Base-by-base conservation (phyloP, 2,797 vertebrate genomes). In the Lepus oiostolus region DNA sequence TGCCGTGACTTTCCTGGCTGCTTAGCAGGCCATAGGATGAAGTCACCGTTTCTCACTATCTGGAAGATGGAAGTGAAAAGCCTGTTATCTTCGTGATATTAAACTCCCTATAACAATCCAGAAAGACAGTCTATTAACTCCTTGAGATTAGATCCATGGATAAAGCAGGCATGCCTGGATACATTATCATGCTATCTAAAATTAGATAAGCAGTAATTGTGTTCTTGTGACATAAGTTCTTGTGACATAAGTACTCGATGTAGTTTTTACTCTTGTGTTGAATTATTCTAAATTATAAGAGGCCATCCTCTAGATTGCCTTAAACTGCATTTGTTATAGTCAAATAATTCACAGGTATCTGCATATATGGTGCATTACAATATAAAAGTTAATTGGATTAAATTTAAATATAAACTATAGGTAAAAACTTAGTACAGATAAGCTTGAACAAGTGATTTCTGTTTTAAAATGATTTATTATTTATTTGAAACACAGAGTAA, bases 21-120 rank as follows among this genome's bases (percentile, higher is more conserved):
- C 13, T 97, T 74, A 79, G 72, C 67, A 71, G 80, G 84, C 58
- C 24, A 93, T 47, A 71, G 77, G 95, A 95, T 91, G 70, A 96
- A 94, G 96, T 71, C 93, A 91, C 77, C 91, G 62, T 95, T 97
- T 95, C 79, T 88, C 82, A 74, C 97, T 95, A 95, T 11, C 85
- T 95, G 93, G 71, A 88, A 91, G 83, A 91, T 52, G 92, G 89
- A 97, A 97, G 84, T 63, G 32, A 32, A 21, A 42, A 79, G 83
- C 4, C 54, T 96, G 16, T 42, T 90, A 26, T 97, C 96, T 96
- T 62, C 89, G 42, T 84, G 87, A 90, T 92, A 60, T 95, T 89
- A 71, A 87, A 94, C 71, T 60, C 79, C 89, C 21, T 90, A 32
- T 4, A 83, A 52, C 0, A 4, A 13, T 28, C 54, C 74, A 79